phyloP scores from a whole-genome alignment of 2,888 invertebrate genomes.

The Anorthoa munda region DNA sequence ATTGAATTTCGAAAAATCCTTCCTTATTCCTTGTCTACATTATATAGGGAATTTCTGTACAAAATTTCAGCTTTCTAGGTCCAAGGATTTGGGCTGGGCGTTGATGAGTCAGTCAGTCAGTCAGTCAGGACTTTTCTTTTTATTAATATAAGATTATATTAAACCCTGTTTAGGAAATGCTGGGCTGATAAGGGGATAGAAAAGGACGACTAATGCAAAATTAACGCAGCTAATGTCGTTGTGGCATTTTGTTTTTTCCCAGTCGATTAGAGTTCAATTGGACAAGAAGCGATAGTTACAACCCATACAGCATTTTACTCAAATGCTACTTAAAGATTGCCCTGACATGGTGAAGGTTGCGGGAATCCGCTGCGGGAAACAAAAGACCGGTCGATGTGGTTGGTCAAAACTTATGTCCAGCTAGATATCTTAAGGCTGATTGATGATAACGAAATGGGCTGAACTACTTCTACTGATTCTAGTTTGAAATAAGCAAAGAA shows the following conservation, averaged over 20 bases:
- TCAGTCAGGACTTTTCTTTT: too few relatives aligned
- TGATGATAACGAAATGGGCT: background rate
- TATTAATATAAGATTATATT: too few relatives aligned
- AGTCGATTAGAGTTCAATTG: background rate
- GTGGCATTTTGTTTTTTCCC: background rate
- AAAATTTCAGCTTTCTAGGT: too few relatives aligned
- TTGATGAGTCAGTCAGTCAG: too few relatives aligned
- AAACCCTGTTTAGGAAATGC: conserved; percentile 1
- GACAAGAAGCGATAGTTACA: background rate
- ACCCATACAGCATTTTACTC: background rate
- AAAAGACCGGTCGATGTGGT: background rate
- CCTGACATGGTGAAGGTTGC: background rate
- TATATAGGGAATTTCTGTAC: too few relatives aligned
- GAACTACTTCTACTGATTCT: too few relatives aligned
- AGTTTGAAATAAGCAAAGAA: background rate
- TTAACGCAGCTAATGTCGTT: background rate
- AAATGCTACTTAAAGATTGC: background rate
- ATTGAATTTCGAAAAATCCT: too few relatives aligned
- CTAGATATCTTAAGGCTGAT: background rate
- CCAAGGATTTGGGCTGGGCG: too few relatives aligned
- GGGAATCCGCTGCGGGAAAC: background rate
- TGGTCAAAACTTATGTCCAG: background rate
- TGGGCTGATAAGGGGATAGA: background rate
- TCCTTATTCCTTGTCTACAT: too few relatives aligned
- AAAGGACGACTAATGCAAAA: background rate